Evolutionary conservation across 2,797 vertebrate genomes (phyloP), one percentile per base, ranked within the genome.

Genomic region (Hyperoplus lanceolatus): DNA sequence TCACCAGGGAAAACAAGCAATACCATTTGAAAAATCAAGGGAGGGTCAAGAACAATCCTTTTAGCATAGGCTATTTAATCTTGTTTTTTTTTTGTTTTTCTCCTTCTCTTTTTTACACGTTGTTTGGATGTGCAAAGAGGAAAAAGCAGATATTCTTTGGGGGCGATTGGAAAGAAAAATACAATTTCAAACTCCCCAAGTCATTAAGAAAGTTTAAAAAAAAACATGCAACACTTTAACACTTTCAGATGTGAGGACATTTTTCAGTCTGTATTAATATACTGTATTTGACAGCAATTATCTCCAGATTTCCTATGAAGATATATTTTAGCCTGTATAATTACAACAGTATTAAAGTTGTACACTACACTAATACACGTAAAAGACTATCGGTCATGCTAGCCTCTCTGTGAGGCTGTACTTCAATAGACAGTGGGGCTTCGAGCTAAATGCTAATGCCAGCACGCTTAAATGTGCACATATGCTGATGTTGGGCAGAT

Each of bases 1-100:
- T 66, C 91, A 88, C 87, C 7, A 53, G 89, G 90, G 92, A 91
- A 81, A 89, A 92, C 85, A 89, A 88, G 90, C 83, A 91, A 91
- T 86, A 81, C 72, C 39, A 64, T 87, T 87, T 90, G 83, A 90
- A 92, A 29, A 93, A 91, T 87, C 83, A 87, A 84, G 87, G 76
- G 63, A 87, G 75, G 92, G 87, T 87, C 88, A 89, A 87, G 87
- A 87, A 88, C 88, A 88, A 87, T 87, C 75, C 79, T 84, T 78
- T 71, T 79, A 29, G 75, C 72, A 73, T 29, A 29, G 29, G 29
- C 65, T 45, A 72, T 56, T 81, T 60, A 60, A 45, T 66, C 68
- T 73, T 49, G 70, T 48, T 72, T 48, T 4, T 16, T 67, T 63
- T 29, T 15, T 0, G 2, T 29, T 29, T 29, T 29, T 29, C 2